A percentile compares a stretch with the other conserved stretches of the same genome.
These are phyloP conservation scores for Micrasema minimum DNA, from an alignment of 1,140 invertebrate genomes.

Conservation along the genomic window DNA sequence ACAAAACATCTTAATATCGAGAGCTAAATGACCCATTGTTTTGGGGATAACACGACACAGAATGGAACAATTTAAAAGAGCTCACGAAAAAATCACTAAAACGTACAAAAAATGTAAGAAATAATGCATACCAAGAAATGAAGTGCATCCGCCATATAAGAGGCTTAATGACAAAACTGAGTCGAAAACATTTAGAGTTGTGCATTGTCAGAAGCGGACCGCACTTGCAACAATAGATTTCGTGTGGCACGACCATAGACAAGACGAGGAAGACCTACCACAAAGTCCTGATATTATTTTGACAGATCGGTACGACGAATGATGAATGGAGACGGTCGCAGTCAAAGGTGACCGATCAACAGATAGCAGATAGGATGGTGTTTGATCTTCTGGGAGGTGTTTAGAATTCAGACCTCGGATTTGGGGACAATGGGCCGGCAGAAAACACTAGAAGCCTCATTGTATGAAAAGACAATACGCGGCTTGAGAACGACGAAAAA, in stretches of 20 bases:
- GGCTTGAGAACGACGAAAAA: not conserved
- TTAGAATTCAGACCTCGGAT: constrained; percentile 15
- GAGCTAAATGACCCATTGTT: too few species aligned
- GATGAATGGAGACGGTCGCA: constrained; percentile 17
- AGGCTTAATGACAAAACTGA: not conserved
- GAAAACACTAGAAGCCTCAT: not conserved
- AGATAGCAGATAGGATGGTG: not conserved
- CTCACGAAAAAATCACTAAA: too few species aligned
- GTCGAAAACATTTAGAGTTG: not conserved
- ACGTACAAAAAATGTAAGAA: too few species aligned
- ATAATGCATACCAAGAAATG: too few species aligned
- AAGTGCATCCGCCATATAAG: not conserved
- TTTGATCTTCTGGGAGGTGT: constrained; percentile 11
- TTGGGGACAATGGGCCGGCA: constrained; percentile 11
- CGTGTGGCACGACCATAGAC: constrained; percentile 46
- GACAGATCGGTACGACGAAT: constrained; percentile 31
- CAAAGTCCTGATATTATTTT: constrained; percentile 46
- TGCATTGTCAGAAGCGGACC: constrained; percentile 1
- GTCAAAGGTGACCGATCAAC: constrained; percentile 17
- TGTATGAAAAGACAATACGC: constrained; percentile 4
- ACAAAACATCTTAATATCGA: too few species aligned
- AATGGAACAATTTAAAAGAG: too few species aligned
- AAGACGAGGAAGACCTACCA: constrained; percentile 47
- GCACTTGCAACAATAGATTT: constrained; percentile 37
- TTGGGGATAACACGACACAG: too few species aligned